These are phyloP conservation scores for Nephotettix cincticeps DNA, from an alignment of 1,140 invertebrate genomes.

Conservation along the genomic window DNA sequence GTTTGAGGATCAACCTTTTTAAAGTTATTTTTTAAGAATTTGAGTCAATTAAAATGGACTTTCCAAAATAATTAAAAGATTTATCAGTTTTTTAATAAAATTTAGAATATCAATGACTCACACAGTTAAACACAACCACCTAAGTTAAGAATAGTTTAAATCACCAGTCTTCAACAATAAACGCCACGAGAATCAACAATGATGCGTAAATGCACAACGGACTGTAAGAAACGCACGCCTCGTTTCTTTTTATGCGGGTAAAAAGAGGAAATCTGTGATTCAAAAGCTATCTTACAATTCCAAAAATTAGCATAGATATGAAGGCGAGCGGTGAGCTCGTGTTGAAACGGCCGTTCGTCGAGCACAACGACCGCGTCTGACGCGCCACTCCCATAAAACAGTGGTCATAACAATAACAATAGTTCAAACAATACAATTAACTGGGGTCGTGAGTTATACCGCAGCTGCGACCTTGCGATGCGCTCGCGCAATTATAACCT, in stretches of 20 bases:
- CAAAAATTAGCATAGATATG: conserved; percentile 22
- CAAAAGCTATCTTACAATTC: conserved; percentile 20
- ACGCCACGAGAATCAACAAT: too few relatives aligned
- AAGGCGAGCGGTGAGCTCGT: conserved; percentile 11
- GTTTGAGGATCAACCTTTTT: too few relatives aligned
- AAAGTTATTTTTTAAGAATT: too few relatives aligned
- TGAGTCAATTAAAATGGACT: too few relatives aligned
- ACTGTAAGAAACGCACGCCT: not conserved
- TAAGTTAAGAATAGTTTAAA: too few relatives aligned
- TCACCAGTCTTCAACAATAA: too few relatives aligned
- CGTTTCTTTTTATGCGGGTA: not conserved
- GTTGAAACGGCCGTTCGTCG: conserved; percentile 13
- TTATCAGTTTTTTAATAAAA: too few relatives aligned
- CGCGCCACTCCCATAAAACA: conserved; percentile 8
- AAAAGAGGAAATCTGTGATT: conserved; percentile 15
- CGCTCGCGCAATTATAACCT: not conserved
- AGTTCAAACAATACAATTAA: conserved; percentile 23
- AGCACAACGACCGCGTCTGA: not conserved
- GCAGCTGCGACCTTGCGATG: not conserved
- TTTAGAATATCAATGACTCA: too few relatives aligned
- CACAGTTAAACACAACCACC: too few relatives aligned
- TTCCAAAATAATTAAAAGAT: too few relatives aligned
- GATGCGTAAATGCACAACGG: too few relatives aligned
- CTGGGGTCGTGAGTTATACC: conserved; percentile 1
- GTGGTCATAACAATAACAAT: conserved; percentile 23